Evolutionary conservation across 2,113 vertebrate species (phyloP).

Genomic region (Xenopus laevis): DNA sequence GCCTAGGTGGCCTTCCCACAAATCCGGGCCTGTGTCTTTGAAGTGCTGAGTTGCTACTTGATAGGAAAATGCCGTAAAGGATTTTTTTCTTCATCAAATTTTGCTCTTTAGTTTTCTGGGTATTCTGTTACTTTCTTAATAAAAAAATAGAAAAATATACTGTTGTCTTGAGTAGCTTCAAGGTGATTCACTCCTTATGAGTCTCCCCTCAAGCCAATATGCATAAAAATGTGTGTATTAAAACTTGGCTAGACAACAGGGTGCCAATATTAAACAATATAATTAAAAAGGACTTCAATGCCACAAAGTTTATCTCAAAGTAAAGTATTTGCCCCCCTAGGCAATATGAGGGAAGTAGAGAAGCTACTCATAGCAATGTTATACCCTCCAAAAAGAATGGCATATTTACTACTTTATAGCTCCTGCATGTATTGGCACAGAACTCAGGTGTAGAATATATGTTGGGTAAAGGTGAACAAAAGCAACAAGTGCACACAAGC

Average conservation of each 20-base stretch:
- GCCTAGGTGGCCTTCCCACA: too few relatives aligned
- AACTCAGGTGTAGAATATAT: neutral
- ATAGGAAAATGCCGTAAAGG: too few relatives aligned
- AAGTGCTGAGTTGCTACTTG: too few relatives aligned
- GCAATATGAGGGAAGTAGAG: constrained; percentile 16
- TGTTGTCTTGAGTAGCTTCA: constrained; percentile 11
- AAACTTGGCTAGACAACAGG: constrained; percentile 39
- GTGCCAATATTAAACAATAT: constrained; percentile 34
- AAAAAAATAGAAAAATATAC: neutral
- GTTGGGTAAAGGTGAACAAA: neutral
- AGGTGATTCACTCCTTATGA: constrained; percentile 20
- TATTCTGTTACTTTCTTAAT: too few relatives aligned
- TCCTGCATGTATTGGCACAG: constrained; percentile 15
- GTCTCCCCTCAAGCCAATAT: constrained; percentile 14
- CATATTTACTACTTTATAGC: constrained; percentile 19
- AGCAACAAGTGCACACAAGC: constrained; percentile 28
- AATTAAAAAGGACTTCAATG: constrained; percentile 24
- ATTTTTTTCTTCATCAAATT: too few relatives aligned
- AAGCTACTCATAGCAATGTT: constrained; percentile 8
- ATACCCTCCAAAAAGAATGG: constrained; percentile 12
- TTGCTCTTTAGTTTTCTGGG: too few relatives aligned
- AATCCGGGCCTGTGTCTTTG: too few relatives aligned
- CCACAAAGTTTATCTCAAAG: constrained; percentile 35
- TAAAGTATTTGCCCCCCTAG: constrained; percentile 27
- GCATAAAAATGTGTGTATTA: constrained; percentile 29